Evolutionary conservation across 1,140 invertebrate genomes (phyloP), one percentile per base, ranked within the genome.

Genomic region (Formica selysi): DNA sequence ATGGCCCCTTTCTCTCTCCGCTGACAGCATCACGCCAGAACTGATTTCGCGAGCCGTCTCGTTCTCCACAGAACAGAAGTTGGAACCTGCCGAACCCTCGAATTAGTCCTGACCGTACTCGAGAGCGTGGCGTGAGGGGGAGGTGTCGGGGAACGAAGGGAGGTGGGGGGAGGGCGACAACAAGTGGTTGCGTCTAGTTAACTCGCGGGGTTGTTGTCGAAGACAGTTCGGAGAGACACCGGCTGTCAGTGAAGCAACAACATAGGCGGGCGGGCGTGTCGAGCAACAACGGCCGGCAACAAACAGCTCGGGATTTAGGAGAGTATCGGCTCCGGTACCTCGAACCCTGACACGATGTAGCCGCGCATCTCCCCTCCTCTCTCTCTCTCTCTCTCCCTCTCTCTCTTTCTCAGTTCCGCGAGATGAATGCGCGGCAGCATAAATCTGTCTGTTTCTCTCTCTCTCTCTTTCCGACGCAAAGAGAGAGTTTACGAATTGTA

Each of bases 131-230:
- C 16, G 4, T 19, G 48, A 19, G 48, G 48, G 48, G 5, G 1
- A 19, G 48, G 48, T 16, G 16, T 4, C 13, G 13, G 48, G 1
- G 16, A 1, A 44, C 41, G 16, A 51, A 5, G 48, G 4, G 3
- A 4, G 13, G 41, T 22, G 2, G 41, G 2, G 48, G 16, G 70
- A 76, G 62, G 76, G 70, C 68, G 61, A 73, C 89, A 90, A 90
- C 89, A 90, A 90, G 89, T 90, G 89, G 89, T 90, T 90, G 89
- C 62, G 86, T 90, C 86, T 90, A 87, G 88, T 90, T 90, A 90
- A 90, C 86, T 90, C 73, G 81, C 81, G 81, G 86, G 67, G 64
- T 90, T 86, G 88, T 87, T 90, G 85, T 71, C 62, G 89, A 80
- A 85, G 88, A 90, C 89, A 90, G 89, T 90, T 90, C 65, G 64